Percentiles rank a stretch among this genome's conserved stretches.
These are phyloP conservation scores for Cryptomyrus ogoouensis DNA, from an alignment of 2,113 vertebrate genomes.

Conservation along the genomic window DNA sequence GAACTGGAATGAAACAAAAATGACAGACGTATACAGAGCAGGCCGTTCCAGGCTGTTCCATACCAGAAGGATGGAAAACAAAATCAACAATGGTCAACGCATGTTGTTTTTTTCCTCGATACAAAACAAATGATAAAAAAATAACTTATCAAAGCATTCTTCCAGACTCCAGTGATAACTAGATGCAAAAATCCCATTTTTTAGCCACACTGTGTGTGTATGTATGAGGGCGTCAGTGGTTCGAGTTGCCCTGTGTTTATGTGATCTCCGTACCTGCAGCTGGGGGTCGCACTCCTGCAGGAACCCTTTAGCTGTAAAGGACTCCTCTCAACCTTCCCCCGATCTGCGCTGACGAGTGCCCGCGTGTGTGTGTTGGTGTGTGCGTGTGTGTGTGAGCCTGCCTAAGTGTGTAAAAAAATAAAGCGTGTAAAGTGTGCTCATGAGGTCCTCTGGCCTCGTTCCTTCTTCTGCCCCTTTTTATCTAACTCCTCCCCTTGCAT, in stretches of 20 bases:
- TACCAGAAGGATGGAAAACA: conserved; percentile 35
- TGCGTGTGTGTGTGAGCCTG: neutral
- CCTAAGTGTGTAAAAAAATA: neutral
- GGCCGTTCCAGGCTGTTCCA: conserved; percentile 50
- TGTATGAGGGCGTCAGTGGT: conserved; percentile 29
- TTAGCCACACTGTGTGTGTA: conserved; percentile 33
- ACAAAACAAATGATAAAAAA: conserved; percentile 46
- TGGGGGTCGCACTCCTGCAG: conserved; percentile 3
- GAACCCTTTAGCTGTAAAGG: conserved; percentile 11
- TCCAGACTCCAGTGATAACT: conserved; percentile 45
- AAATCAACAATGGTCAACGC: neutral
- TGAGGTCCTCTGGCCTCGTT: neutral
- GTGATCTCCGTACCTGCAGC: conserved; percentile 12
- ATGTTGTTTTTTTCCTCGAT: conserved; percentile 52
- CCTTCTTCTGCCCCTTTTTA: neutral
- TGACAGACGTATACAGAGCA: conserved; percentile 39
- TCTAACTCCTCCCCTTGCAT: neutral
- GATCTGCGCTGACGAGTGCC: neutral
- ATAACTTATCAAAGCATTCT: conserved; percentile 48
- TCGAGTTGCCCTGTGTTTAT: conserved; percentile 23
- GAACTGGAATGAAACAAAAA: conserved; percentile 46
- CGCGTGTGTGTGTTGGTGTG: neutral
- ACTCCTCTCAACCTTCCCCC: neutral
- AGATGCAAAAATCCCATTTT: conserved; percentile 40
- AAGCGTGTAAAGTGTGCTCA: neutral